phyloP scores from a whole-genome alignment of 1,140 invertebrate genomes.

The Paraescarpia echinospica region DNA sequence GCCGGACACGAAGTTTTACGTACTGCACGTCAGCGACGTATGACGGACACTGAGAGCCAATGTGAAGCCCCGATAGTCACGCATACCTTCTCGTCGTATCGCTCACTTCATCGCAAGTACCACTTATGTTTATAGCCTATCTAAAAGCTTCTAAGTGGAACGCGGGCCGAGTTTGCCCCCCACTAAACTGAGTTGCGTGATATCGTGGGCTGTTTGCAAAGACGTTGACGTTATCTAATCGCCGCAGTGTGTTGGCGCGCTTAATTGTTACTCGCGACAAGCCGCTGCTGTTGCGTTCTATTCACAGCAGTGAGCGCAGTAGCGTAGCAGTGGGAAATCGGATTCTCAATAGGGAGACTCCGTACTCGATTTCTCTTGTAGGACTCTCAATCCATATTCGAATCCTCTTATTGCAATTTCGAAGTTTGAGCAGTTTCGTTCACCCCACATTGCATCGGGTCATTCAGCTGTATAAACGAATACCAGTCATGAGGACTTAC shows the following conservation, averaged over 20 bases:
- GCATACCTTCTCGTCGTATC: neutral
- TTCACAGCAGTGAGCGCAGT: too few species aligned
- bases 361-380: too few species aligned
- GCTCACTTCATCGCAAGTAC: neutral
- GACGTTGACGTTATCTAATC: neutral
- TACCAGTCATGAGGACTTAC: too few species aligned
- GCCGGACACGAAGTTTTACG: neutral
- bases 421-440: too few species aligned
- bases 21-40: neutral
- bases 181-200: neutral
- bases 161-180: neutral
- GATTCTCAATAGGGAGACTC: too few species aligned
- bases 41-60: neutral
- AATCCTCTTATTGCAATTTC: too few species aligned
- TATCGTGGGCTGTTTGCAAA: neutral
- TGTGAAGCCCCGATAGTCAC: neutral
- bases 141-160: conserved; percentile 1
- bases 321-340: too few species aligned
- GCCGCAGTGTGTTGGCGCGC: neutral
- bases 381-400: too few species aligned
- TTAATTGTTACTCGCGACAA: neutral
- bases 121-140: neutral
- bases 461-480: too few species aligned
- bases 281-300: neutral
- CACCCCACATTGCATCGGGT: too few species aligned